phyloP scores from a whole-genome alignment of 2,888 invertebrate genomes.

The Orthosia incerta region DNA sequence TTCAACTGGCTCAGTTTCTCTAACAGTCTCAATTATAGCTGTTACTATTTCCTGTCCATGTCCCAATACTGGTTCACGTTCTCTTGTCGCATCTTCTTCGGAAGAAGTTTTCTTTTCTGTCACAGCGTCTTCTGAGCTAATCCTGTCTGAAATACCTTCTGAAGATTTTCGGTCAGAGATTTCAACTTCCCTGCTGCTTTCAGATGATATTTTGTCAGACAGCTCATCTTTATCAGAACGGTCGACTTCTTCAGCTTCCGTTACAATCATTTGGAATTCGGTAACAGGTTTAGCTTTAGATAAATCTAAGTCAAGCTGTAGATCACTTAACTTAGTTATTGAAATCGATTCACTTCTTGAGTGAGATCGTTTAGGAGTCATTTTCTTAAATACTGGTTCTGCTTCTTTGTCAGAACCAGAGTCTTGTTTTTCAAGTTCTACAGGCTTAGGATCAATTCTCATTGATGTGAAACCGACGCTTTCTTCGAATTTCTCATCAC shows the following conservation, averaged over 20 bases:
- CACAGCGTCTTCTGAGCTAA: slow-evolving; percentile 89
- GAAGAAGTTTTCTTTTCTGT: slow-evolving; percentile 89
- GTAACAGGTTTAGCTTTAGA: slow-evolving; percentile 80
- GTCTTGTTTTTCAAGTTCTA: slow-evolving; percentile 83
- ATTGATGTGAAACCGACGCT: slow-evolving; percentile 87
- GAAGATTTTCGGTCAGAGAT: slow-evolving; percentile 89
- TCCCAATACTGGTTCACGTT: slow-evolving; percentile 69
- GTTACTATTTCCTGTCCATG: slow-evolving; percentile 70
- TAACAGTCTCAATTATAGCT: slow-evolving; percentile 64
- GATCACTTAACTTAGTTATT: slow-evolving; percentile 85
- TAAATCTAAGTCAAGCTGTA: slow-evolving; percentile 78
- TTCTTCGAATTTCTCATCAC: slow-evolving; percentile 89
- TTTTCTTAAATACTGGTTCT: slow-evolving; percentile 86
- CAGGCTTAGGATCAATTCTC: slow-evolving; percentile 79
- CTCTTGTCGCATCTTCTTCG: slow-evolving; percentile 82
- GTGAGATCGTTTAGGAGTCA: slow-evolving; percentile 85
- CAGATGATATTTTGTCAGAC: slow-evolving; percentile 90
- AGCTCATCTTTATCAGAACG: slow-evolving; percentile 87
- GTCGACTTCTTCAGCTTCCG: slow-evolving; percentile 88
- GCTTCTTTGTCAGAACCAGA: slow-evolving; percentile 84
- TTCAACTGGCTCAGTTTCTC: slow-evolving; percentile 72
- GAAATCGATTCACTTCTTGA: slow-evolving; percentile 88
- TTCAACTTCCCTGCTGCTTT: slow-evolving; percentile 89
- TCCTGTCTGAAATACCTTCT: slow-evolving; percentile 88
- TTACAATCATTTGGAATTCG: slow-evolving; percentile 86